These are phyloP conservation scores for Anneissia japonica DNA, from an alignment of 35 echinoderm and acorn worm species.

Conservation along the genomic window DNA sequence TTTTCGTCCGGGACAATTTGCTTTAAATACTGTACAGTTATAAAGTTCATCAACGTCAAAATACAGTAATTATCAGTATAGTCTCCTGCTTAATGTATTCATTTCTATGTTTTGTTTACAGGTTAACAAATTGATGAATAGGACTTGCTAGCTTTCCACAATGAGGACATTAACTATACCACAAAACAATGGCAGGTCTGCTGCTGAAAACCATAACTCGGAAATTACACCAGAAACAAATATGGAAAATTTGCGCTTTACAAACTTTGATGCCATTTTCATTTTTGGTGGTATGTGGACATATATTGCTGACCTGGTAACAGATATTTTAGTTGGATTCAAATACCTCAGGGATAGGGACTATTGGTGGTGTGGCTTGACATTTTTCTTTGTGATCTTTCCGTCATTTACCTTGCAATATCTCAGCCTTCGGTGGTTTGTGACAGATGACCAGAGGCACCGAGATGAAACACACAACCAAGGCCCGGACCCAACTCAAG, in stretches of 20 bases:
- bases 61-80: too few relatives aligned
- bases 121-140: too few relatives aligned
- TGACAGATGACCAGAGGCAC: slow-evolving; percentile 41
- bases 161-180: too few relatives aligned
- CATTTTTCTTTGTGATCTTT: slow-evolving; percentile 76
- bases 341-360: slow-evolving; percentile 42
- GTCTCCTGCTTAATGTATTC: too few relatives aligned
- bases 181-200: too few relatives aligned
- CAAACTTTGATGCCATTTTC: slow-evolving; percentile 69
- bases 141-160: too few relatives aligned
- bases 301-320: slow-evolving; percentile 76
- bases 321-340: slow-evolving; percentile 65
- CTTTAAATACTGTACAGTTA: too few relatives aligned
- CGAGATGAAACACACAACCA: background rate
- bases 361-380: slow-evolving; percentile 64
- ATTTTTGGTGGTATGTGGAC: slow-evolving; percentile 74
- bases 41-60: too few relatives aligned
- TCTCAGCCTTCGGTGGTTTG: slow-evolving; percentile 88
- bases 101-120: too few relatives aligned
- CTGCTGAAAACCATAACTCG: too few relatives aligned
- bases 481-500: background rate
- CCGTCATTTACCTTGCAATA: slow-evolving; percentile 81
- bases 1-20: too few relatives aligned
- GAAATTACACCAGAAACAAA: background rate
- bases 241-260: slow-evolving; percentile 4